Evolutionary conservation across 2,888 invertebrate genomes (phyloP).

Genomic region (Hyles lineata): DNA sequence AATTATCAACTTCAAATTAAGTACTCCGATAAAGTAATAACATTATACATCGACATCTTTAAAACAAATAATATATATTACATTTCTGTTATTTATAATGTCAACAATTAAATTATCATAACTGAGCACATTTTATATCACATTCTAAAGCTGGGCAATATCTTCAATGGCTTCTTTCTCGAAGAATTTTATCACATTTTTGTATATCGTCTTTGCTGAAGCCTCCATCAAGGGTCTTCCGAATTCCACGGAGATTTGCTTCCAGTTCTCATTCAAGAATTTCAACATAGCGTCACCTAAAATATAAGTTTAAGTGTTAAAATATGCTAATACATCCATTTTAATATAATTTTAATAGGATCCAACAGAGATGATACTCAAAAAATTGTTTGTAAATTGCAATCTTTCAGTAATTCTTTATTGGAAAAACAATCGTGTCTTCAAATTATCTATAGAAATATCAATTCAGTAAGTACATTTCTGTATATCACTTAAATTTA

Average conservation of each 20-base stretch:
- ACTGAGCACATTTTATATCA: neutral
- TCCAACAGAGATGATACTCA: neutral
- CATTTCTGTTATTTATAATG: too few relatives aligned
- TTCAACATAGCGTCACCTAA: slow-evolving; percentile 64
- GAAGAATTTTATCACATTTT: slow-evolving; percentile 57
- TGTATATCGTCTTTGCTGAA: slow-evolving; percentile 56
- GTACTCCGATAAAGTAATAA: neutral
- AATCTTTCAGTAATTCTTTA: too few relatives aligned
- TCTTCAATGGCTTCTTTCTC: slow-evolving; percentile 58
- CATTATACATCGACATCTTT: too few relatives aligned
- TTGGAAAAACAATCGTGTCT: too few relatives aligned
- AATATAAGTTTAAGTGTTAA: slow-evolving; percentile 35
- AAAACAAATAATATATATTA: too few relatives aligned
- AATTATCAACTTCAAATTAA: neutral
- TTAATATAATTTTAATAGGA: neutral
- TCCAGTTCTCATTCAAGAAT: slow-evolving; percentile 73
- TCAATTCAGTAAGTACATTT: too few relatives aligned
- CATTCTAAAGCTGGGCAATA: slow-evolving; percentile 47
- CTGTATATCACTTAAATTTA: too few relatives aligned
- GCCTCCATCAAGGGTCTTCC: slow-evolving; percentile 65
- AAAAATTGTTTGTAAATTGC: neutral
- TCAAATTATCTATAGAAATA: too few relatives aligned
- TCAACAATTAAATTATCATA: neutral
- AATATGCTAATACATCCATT: neutral
- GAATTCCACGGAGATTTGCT: slow-evolving; percentile 63